These are phyloP conservation scores for Oryzias javanicus DNA, from an alignment of 2,113 vertebrate genomes.

Conservation along the genomic window DNA sequence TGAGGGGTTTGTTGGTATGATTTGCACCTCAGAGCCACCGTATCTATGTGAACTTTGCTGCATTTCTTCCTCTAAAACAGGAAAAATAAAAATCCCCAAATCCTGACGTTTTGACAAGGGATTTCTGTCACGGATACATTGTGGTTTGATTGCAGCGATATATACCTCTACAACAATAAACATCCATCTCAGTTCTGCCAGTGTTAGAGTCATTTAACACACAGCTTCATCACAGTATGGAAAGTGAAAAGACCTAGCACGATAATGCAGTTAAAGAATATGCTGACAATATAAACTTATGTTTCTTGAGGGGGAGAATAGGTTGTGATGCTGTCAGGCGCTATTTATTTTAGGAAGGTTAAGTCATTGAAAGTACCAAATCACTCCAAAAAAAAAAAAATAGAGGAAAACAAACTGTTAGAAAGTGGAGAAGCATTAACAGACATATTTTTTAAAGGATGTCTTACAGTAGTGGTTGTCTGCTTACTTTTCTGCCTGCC, in stretches of 20 bases:
- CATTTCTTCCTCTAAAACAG: conserved; percentile 16
- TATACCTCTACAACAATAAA: conserved; percentile 24
- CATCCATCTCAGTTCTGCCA: conserved; percentile 13
- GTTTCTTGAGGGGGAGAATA: no score
- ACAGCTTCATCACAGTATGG: background rate
- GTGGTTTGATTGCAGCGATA: conserved; percentile 9
- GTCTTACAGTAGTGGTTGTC: background rate
- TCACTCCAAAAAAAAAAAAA: no score
- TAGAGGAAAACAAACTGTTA: no score
- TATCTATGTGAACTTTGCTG: conserved; percentile 27
- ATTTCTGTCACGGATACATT: conserved; percentile 43
- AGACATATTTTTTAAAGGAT: background rate
- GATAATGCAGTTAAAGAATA: no score
- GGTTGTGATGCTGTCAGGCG: no score
- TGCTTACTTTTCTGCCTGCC: conserved; percentile 12
- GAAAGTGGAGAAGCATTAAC: no score
- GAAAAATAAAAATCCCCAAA: conserved; percentile 15
- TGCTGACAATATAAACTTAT: no score
- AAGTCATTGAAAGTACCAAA: no score
- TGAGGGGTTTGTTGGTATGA: no score
- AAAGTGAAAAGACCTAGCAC: no score
- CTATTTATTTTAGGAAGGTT: no score
- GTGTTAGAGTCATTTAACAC: conserved; percentile 29
- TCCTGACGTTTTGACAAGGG: conserved; percentile 41
- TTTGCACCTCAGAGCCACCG: background rate